Percentiles rank a stretch among this genome's conserved stretches.
phyloP scores from a whole-genome alignment of 2,797 vertebrate genomes.

The Acanthurus lineatus region DNA sequence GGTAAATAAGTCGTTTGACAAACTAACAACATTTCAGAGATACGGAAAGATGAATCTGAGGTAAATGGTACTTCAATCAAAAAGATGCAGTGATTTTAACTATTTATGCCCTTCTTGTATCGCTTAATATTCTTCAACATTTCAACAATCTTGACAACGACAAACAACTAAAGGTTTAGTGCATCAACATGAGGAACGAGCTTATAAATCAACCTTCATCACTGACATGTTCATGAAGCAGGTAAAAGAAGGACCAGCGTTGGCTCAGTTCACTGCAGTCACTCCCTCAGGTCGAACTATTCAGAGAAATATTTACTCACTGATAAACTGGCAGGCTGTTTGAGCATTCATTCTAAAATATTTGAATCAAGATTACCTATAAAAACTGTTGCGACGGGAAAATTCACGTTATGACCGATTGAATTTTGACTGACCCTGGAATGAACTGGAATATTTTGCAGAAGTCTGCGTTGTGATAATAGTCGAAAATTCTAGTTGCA shows the following conservation, averaged over 20 bases:
- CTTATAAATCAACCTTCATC: constrained; percentile 9
- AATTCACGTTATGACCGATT: constrained; percentile 6
- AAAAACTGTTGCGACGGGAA: constrained; percentile 40
- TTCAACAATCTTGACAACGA: constrained; percentile 12
- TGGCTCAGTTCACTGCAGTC: not conserved
- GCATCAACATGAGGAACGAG: constrained; percentile 23
- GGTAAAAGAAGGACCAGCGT: constrained; percentile 22
- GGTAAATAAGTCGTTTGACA: constrained; percentile 2
- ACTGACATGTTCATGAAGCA: constrained; percentile 1
- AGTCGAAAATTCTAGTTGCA: not conserved
- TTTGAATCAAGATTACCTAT: constrained; percentile 27
- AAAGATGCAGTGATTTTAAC: constrained; percentile 4
- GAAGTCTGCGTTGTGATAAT: constrained; percentile 31
- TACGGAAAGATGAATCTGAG: constrained; percentile 26
- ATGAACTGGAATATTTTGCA: constrained; percentile 17
- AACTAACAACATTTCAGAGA: not conserved
- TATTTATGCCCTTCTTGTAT: constrained; percentile 1
- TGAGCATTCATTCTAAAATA: constrained; percentile 34
- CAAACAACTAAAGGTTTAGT: constrained; percentile 34
- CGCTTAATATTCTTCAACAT: not conserved
- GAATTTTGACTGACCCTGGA: constrained; percentile 16
- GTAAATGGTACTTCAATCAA: constrained; percentile 27
- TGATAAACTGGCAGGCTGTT: constrained; percentile 26
- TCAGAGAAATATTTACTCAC: constrained; percentile 15
- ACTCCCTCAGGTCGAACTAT: constrained; percentile 21